These are phyloP conservation scores for Sylvia atricapilla DNA, from an alignment of 2,113 vertebrate species.

Conservation along the genomic window DNA sequence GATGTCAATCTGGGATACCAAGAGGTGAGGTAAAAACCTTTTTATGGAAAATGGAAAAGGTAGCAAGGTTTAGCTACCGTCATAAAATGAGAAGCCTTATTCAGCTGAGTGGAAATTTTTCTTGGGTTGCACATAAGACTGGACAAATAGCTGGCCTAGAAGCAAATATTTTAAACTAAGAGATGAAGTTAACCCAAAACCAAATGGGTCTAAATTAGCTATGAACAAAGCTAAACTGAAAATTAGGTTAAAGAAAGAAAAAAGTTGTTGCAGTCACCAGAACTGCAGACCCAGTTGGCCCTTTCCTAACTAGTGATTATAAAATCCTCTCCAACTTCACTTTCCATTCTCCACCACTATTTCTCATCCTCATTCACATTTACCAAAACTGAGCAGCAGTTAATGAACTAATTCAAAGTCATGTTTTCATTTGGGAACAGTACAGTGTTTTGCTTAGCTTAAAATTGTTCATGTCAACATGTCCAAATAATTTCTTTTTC, in stretches of 20 bases:
- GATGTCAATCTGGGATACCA: background rate
- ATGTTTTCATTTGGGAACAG: background rate
- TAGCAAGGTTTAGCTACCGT: background rate
- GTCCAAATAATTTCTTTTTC: background rate
- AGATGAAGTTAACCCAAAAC: background rate
- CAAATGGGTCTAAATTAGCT: background rate
- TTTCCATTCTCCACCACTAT: background rate
- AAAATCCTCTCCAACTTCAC: background rate
- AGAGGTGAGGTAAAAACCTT: background rate
- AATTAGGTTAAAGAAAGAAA: background rate
- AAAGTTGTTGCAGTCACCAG: background rate
- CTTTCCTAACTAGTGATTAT: background rate
- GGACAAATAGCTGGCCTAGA: background rate
- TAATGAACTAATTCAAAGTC: background rate
- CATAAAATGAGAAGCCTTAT: background rate
- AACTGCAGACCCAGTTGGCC: fast-evolving
- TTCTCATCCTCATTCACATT: background rate
- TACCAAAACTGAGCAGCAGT: background rate
- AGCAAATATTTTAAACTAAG: background rate
- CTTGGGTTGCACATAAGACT: background rate
- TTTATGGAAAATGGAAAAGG: background rate
- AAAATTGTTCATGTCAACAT: background rate
- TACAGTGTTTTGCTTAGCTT: background rate
- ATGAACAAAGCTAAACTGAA: background rate
- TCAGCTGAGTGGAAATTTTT: background rate